Evolutionary conservation across 2,797 vertebrate species (phyloP).

Genomic region (Takifugu ocellatus): DNA sequence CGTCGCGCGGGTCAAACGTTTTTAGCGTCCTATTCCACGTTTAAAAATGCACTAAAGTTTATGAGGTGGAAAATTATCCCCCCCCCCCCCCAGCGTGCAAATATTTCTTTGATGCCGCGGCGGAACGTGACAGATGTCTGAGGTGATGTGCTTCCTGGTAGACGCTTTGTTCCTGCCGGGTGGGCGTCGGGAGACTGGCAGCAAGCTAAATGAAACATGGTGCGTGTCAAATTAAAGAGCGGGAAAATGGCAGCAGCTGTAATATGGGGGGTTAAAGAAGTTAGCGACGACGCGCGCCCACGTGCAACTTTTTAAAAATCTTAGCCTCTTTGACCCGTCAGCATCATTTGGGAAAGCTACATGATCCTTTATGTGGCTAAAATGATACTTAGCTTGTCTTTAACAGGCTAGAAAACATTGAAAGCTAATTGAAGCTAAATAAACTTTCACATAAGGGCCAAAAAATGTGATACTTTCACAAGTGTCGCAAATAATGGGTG

Average conservation of each 20-base stretch:
- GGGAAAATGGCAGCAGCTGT: not conserved
- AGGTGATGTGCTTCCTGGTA: conserved; percentile 37
- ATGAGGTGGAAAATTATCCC: conserved; percentile 22
- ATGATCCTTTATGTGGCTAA: not conserved
- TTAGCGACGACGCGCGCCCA: no score
- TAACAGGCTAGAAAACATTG: not conserved
- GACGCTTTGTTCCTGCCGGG: conserved; percentile 25
- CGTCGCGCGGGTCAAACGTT: conserved; percentile 23
- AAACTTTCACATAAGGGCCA: no score
- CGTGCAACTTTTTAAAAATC: no score
- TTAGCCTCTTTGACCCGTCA: no score
- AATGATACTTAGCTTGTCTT: not conserved
- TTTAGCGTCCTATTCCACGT: conserved; percentile 23
- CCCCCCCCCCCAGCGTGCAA: conserved; percentile 10
- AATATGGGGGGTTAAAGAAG: no score
- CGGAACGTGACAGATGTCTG: conserved; percentile 34
- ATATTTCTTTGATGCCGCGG: conserved; percentile 27
- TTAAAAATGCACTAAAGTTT: conserved; percentile 16
- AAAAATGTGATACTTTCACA: conserved; percentile 40
- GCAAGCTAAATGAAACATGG: conserved; percentile 14
- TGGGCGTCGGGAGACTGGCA: conserved; percentile 45
- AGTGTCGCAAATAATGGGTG: not conserved
- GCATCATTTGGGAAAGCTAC: no score
- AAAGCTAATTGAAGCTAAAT: no score
- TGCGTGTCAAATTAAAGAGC: conserved; percentile 9